These are phyloP conservation scores for Crotalus helleri DNA, from an alignment of 2,113 vertebrate genomes.

Conservation along the genomic window DNA sequence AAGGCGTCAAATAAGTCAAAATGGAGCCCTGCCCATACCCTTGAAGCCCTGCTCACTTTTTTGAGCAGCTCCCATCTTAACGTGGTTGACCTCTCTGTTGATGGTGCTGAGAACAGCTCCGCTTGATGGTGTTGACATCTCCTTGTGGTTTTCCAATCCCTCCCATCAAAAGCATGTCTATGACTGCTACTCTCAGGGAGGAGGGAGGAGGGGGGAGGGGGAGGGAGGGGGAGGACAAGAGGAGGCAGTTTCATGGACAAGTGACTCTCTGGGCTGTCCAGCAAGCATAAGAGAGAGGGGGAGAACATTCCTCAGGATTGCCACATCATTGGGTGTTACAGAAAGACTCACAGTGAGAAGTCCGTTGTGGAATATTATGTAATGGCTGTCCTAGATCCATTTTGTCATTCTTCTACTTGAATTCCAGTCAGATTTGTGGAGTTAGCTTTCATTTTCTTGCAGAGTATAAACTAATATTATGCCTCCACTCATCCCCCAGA, in stretches of 20 bases:
- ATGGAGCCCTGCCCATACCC: not conserved
- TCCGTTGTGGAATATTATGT: not conserved
- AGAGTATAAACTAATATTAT: not conserved
- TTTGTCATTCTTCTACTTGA: not conserved
- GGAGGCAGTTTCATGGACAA: not conserved
- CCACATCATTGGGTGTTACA: constrained; percentile 4
- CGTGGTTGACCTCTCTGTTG: not conserved
- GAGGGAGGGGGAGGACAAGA: not conserved
- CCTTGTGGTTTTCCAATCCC: not conserved
- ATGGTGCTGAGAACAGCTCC: not conserved
- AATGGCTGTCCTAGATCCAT: not conserved
- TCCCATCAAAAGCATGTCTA: not conserved
- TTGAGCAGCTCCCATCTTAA: not conserved
- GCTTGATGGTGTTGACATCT: not conserved
- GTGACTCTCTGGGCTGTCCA: not conserved
- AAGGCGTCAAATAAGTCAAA: not conserved
- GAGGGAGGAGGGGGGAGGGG: not conserved
- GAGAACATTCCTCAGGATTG: not conserved
- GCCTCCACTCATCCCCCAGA: too few species aligned
- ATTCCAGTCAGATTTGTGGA: not conserved
- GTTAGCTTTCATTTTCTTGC: not conserved
- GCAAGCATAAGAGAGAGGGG: not conserved
- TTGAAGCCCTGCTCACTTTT: not conserved
- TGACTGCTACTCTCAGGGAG: not conserved
- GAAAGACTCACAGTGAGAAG: not conserved